Evolutionary conservation across 2,113 vertebrate species (phyloP).

Genomic region (Girardinichthys multiradiatus): DNA sequence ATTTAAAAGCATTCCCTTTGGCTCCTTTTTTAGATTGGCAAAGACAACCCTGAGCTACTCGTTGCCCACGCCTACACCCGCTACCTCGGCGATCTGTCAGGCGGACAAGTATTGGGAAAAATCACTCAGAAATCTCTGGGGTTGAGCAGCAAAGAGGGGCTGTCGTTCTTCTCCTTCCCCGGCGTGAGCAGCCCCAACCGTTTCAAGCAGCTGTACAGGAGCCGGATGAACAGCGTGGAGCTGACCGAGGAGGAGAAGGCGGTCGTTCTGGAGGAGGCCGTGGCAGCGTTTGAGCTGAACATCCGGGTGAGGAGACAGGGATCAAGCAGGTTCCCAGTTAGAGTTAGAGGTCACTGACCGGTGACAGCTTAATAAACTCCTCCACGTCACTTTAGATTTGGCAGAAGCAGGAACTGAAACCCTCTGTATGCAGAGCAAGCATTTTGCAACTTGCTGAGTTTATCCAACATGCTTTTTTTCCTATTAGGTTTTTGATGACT

Average conservation of each 20-base stretch:
- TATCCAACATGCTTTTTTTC: background rate
- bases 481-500: constrained; percentile 79
- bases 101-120: constrained; percentile 92
- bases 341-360: background rate
- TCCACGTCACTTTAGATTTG: background rate
- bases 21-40: constrained; percentile 75
- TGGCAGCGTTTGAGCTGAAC: constrained; percentile 84
- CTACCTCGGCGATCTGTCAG: constrained; percentile 94
- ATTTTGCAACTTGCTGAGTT: background rate
- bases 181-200: constrained; percentile 85
- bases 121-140: constrained; percentile 91
- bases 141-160: constrained; percentile 85
- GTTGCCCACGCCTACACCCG: constrained; percentile 94
- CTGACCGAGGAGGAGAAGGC: constrained; percentile 75
- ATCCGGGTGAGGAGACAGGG: constrained; percentile 76
- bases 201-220: constrained; percentile 96
- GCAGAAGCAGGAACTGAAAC: constrained; percentile 36
- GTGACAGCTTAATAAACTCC: fast-evolving
- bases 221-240: constrained; percentile 91
- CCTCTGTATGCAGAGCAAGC: background rate
- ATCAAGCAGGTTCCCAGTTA: background rate
- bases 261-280: constrained; percentile 85
- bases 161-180: constrained; percentile 90
- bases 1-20: no score
- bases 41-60: constrained; percentile 84